Evolutionary conservation across 1,140 invertebrate species (phyloP).

Genomic region (Diachasma alloeum): DNA sequence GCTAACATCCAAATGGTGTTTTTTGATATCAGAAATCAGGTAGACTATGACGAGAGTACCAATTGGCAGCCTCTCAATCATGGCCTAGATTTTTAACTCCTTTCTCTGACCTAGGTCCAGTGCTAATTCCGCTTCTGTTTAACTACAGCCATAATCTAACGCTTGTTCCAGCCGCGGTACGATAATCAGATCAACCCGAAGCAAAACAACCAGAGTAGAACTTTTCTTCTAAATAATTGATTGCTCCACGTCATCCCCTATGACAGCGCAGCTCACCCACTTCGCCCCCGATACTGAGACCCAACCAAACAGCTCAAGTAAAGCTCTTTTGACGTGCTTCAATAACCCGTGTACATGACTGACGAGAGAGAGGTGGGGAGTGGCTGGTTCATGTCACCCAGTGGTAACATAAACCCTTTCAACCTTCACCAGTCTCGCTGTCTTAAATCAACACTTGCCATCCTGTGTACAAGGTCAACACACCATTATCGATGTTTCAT

Average conservation of each 20-base stretch:
- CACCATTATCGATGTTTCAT: not conserved
- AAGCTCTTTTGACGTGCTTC: not conserved
- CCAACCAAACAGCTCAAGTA: not conserved
- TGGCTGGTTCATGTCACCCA: not conserved
- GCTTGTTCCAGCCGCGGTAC: no score
- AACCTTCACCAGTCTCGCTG: not conserved
- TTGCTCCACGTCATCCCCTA: not conserved
- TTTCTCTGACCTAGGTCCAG: no score
- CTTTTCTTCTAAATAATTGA: not conserved
- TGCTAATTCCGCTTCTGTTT: no score
- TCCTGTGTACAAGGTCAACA: not conserved
- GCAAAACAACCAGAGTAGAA: no score
- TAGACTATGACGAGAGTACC: no score
- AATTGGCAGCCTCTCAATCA: no score
- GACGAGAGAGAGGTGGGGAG: not conserved
- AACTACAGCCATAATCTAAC: no score
- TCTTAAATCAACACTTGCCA: slow-evolving; percentile 1
- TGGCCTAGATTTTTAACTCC: no score
- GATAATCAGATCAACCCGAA: no score
- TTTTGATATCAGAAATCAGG: no score
- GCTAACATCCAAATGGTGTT: no score
- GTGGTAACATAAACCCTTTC: not conserved
- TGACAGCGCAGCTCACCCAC: not conserved
- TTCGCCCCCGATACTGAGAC: not conserved
- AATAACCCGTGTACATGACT: not conserved